These are phyloP conservation scores for Cathartes aura DNA, from an alignment of 2,113 vertebrate genomes.

Conservation along the genomic window DNA sequence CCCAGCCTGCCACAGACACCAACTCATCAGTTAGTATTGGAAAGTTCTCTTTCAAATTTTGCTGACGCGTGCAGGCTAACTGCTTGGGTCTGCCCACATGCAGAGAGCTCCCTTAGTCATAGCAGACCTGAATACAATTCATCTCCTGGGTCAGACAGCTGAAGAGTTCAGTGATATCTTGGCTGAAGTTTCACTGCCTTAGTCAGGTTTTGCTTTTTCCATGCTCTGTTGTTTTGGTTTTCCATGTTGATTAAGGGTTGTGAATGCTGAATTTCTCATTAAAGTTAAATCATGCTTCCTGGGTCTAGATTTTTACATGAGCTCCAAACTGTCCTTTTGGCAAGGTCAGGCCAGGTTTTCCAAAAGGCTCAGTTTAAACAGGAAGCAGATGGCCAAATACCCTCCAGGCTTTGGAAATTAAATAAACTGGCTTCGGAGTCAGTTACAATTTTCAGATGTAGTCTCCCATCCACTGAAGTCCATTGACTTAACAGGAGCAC, in stretches of 20 bases:
- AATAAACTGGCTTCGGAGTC: background rate
- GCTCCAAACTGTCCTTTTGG: background rate
- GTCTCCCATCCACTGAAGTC: background rate
- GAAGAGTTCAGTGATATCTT: background rate
- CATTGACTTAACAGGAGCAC: background rate
- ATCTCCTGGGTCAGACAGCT: background rate
- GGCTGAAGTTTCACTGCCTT: background rate
- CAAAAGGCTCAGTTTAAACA: background rate
- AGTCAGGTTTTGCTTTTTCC: background rate
- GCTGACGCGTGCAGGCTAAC: background rate
- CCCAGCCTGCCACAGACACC: background rate
- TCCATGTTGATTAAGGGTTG: background rate
- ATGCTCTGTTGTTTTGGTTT: background rate
- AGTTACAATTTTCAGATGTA: background rate
- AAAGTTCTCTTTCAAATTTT: background rate
- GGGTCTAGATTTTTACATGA: background rate
- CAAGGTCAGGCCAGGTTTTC: conserved; percentile 53
- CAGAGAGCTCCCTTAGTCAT: background rate
- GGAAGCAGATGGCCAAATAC: conserved; percentile 47
- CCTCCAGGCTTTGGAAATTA: conserved; percentile 20
- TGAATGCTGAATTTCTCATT: background rate
- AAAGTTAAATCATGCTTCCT: background rate
- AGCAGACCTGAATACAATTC: background rate
- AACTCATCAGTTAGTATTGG: background rate
- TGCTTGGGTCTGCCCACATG: background rate